These are phyloP conservation scores for Cryptus armator DNA, from an alignment of 2,888 invertebrate species.

Conservation along the genomic window DNA sequence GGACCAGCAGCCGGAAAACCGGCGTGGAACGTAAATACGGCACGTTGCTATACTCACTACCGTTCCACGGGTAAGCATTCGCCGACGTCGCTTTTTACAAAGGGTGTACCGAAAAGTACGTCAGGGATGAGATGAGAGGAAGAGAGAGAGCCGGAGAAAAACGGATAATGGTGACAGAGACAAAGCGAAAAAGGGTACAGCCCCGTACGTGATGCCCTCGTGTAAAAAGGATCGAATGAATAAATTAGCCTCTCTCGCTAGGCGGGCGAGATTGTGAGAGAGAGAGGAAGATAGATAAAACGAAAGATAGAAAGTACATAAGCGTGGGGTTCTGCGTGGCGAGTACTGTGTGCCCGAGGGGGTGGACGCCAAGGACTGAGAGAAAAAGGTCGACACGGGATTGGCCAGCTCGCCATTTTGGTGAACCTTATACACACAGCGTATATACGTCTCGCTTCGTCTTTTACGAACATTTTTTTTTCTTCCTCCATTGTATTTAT, in stretches of 20 bases:
- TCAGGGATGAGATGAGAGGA: conserved; percentile 60
- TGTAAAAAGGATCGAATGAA: conserved; percentile 84
- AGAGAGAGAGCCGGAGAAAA: conserved; percentile 60
- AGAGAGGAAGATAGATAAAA: conserved; percentile 49
- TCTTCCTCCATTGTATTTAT: background rate
- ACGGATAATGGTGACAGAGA: conserved; percentile 50
- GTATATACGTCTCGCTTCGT: conserved; percentile 53
- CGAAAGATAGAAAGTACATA: conserved; percentile 60
- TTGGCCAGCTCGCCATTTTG: conserved; percentile 82
- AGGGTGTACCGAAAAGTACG: conserved; percentile 81
- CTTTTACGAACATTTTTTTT: conserved; percentile 42
- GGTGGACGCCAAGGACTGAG: conserved; percentile 67
- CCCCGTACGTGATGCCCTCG: conserved; percentile 77
- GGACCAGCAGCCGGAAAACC: conserved; percentile 76
- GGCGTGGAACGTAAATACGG: conserved; percentile 82
- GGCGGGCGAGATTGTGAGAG: conserved; percentile 57
- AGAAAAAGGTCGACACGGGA: conserved; percentile 72
- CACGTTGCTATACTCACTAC: conserved; percentile 80
- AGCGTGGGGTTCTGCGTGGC: conserved; percentile 61
- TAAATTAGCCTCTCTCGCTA: conserved; percentile 81
- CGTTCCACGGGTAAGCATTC: conserved; percentile 79
- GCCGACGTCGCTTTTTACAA: conserved; percentile 81
- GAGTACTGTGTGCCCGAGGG: conserved; percentile 64
- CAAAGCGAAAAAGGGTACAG: conserved; percentile 65
- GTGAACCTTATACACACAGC: conserved; percentile 77